phyloP scores from a whole-genome alignment of 2,888 invertebrate species.

The Lobophora halterata region DNA sequence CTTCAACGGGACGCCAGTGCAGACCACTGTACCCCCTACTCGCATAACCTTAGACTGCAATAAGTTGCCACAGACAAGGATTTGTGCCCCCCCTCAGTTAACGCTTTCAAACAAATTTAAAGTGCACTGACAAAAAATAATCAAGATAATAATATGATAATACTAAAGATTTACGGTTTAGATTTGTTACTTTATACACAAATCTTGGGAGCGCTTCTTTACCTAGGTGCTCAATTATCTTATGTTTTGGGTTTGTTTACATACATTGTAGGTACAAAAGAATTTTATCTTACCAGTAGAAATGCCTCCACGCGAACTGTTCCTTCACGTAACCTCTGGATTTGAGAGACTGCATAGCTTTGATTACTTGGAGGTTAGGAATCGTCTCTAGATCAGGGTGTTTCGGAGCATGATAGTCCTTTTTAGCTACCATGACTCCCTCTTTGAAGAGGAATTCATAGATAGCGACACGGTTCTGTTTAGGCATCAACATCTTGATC shows the following conservation, averaged over 20 bases:
- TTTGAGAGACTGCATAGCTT: conserved; percentile 97
- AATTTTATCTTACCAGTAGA: conserved; percentile 89
- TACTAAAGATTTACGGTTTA: no score
- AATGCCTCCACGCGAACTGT: conserved; percentile 99
- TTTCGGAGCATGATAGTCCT: conserved; percentile 98
- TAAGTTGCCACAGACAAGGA: no score
- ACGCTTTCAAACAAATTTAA: no score
- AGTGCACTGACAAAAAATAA: no score
- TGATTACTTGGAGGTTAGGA: conserved; percentile 99
- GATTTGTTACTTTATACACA: no score
- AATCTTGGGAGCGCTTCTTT: no score
- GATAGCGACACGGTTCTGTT: conserved; percentile 97
- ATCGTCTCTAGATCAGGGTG: conserved; percentile 97
- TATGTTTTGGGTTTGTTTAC: neutral
- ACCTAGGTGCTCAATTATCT: no score
- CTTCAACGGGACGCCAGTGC: no score
- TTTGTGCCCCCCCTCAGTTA: no score
- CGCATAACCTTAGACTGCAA: no score
- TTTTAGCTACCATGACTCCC: conserved; percentile 99
- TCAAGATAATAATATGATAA: no score
- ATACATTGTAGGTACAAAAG: neutral
- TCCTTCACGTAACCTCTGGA: conserved; percentile 99
- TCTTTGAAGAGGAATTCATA: conserved; percentile 99
- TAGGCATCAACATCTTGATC: conserved; percentile 99
- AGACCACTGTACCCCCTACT: no score